Percentiles rank a stretch among this genome's conserved stretches.
Conservation (phyloP, 2,888 invertebrate species). For the Mamestra brassicae region DNA sequence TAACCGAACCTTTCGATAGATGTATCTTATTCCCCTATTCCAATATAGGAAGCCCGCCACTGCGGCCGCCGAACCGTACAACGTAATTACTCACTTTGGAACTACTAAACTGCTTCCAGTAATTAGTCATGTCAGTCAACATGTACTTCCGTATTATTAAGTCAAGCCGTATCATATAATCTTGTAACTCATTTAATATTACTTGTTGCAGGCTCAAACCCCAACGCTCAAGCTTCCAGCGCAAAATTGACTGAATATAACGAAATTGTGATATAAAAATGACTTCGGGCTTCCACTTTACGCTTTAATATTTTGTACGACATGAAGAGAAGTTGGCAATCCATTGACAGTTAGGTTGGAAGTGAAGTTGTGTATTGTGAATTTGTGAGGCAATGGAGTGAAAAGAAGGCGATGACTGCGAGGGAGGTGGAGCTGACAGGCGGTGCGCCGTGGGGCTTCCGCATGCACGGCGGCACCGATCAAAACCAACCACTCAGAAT, state of each 20-base stretch:
- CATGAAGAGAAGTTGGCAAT: conserved; percentile 67
- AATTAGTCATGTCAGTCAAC: conserved; percentile 56
- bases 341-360: conserved; percentile 69
- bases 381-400: conserved; percentile 78
- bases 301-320: conserved; percentile 72
- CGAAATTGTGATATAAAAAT: conserved; percentile 79
- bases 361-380: conserved; percentile 69
- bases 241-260: conserved; percentile 73
- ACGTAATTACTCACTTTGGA: conserved; percentile 59
- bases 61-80: conserved; percentile 49
- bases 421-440: conserved; percentile 94
- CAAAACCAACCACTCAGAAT: conserved; percentile 94
- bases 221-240: conserved; percentile 65
- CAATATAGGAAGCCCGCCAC: conserved; percentile 54
- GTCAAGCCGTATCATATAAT: conserved; percentile 37
- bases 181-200: conserved; percentile 56
- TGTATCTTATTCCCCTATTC: conserved; percentile 62
- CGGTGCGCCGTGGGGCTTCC: conserved; percentile 97
- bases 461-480: conserved; percentile 96
- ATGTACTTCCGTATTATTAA: conserved; percentile 24
- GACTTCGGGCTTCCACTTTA: conserved; percentile 79
- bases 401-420: conserved; percentile 91
- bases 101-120: conserved; percentile 48
- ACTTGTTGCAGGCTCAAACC: conserved; percentile 78
- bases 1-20: conserved; percentile 59